Percentiles rank a stretch among this genome's conserved stretches.
These are phyloP conservation scores for Geophilus truncorum DNA, from an alignment of 2,888 invertebrate species.

Conservation along the genomic window DNA sequence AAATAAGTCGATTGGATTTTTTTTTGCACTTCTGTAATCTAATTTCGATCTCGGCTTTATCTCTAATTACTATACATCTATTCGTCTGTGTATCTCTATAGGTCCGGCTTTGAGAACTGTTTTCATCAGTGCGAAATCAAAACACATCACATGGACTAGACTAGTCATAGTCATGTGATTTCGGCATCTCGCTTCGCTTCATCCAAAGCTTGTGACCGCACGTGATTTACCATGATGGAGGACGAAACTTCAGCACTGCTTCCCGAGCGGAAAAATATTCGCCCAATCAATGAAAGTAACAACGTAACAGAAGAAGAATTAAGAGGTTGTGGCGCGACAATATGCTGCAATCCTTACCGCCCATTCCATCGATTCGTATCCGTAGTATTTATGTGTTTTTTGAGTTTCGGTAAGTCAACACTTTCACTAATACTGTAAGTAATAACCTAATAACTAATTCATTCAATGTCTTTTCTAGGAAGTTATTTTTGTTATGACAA, in stretches of 20 bases:
- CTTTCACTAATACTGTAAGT: no score
- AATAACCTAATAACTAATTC: not conserved
- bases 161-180: not conserved
- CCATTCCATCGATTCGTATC: conserved; percentile 7
- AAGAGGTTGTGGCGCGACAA: conserved; percentile 19
- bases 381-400: conserved; percentile 31
- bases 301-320: not conserved
- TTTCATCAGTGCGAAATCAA: no score
- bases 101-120: no score
- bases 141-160: not conserved
- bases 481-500: conserved; percentile 98
- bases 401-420: conserved; percentile 31
- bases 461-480: conserved; percentile 58
- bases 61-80: no score
- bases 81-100: no score
- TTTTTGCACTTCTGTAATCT: no score
- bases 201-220: not conserved
- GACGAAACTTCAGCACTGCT: not conserved
- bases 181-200: not conserved
- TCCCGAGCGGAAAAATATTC: not conserved
- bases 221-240: not conserved
- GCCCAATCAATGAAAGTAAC: conserved; percentile 20
- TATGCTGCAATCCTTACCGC: conserved; percentile 15
- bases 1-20: no score
- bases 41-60: no score